Evolutionary conservation across 2,888 invertebrate species (phyloP).

Genomic region (Fragum whitleyi): DNA sequence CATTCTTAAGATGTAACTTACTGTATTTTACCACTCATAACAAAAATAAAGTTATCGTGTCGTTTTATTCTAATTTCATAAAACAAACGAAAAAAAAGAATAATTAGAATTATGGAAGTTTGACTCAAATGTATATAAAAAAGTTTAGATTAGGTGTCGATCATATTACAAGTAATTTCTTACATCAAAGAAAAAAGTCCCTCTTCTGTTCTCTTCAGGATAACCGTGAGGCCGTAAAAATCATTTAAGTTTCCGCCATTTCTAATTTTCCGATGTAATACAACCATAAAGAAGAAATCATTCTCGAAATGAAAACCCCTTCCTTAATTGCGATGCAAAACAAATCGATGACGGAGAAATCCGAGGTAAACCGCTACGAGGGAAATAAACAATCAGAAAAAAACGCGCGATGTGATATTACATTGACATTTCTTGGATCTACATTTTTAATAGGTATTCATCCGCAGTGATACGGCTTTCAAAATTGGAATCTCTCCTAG

Average conservation of each 20-base stretch:
- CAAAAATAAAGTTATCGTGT: too few species aligned
- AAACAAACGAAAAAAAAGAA: too few species aligned
- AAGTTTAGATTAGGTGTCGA: neutral
- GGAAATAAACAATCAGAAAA: slow-evolving; percentile 25
- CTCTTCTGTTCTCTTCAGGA: neutral
- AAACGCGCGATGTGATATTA: slow-evolving; percentile 10
- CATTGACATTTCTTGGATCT: slow-evolving; percentile 2
- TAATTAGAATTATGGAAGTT: too few species aligned
- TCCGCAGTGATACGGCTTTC: slow-evolving; percentile 21
- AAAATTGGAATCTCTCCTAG: neutral
- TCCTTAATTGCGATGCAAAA: slow-evolving; percentile 25
- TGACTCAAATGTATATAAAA: too few species aligned
- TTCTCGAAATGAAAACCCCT: slow-evolving; percentile 6
- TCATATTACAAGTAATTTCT: slow-evolving; percentile 2
- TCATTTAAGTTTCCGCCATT: slow-evolving; percentile 25
- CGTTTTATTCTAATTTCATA: too few species aligned
- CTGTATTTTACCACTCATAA: too few species aligned
- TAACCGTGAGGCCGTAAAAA: slow-evolving; percentile 23
- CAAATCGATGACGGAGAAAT: slow-evolving; percentile 5
- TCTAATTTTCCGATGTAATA: slow-evolving; percentile 43
- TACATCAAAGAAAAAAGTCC: slow-evolving; percentile 11
- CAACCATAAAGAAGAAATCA: slow-evolving; percentile 27
- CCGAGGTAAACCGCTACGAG: slow-evolving; percentile 11
- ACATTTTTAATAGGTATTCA: slow-evolving; percentile 13
- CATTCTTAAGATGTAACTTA: too few species aligned